Evolutionary conservation across 2,113 vertebrate genomes (phyloP).

Genomic region (Macaca nemestrina): DNA sequence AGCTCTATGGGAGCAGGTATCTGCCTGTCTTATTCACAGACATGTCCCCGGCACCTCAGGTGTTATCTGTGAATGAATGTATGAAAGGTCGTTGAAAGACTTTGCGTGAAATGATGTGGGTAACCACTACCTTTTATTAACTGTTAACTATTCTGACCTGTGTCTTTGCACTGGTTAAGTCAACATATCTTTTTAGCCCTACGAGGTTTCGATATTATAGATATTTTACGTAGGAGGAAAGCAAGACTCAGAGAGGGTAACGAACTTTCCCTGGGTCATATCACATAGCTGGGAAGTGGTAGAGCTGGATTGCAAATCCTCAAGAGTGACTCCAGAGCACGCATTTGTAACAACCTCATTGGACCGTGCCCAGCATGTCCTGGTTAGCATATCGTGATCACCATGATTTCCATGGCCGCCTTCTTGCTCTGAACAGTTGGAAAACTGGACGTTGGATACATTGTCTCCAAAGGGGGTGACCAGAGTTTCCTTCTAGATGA

Average conservation of each 20-base stretch:
- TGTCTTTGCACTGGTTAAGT: not conserved
- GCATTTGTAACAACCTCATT: rapidly evolving
- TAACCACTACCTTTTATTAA: not conserved
- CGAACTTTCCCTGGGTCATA: not conserved
- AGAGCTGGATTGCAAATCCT: not conserved
- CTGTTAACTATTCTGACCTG: not conserved
- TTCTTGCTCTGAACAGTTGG: not conserved
- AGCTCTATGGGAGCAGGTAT: not conserved
- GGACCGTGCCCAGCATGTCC: rapidly evolving
- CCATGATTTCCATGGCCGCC: not conserved
- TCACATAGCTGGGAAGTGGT: not conserved
- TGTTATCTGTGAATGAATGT: not conserved
- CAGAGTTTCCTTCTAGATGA: not conserved
- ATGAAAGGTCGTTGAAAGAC: not conserved
- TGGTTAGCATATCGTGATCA: rapidly evolving
- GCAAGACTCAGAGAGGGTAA: not conserved
- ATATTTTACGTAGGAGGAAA: not conserved
- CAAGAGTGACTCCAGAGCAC: rapidly evolving
- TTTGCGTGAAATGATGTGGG: too few relatives aligned
- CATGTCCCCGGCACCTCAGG: not conserved
- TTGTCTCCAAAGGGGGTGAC: not conserved
- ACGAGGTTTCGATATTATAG: not conserved
- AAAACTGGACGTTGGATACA: not conserved
- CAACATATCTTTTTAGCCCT: rapidly evolving
- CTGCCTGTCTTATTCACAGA: not conserved